Percentiles rank a stretch among this genome's conserved stretches.
These are phyloP conservation scores for Lithophane semibrunnea DNA, from an alignment of 2,888 invertebrate species.

Conservation along the genomic window DNA sequence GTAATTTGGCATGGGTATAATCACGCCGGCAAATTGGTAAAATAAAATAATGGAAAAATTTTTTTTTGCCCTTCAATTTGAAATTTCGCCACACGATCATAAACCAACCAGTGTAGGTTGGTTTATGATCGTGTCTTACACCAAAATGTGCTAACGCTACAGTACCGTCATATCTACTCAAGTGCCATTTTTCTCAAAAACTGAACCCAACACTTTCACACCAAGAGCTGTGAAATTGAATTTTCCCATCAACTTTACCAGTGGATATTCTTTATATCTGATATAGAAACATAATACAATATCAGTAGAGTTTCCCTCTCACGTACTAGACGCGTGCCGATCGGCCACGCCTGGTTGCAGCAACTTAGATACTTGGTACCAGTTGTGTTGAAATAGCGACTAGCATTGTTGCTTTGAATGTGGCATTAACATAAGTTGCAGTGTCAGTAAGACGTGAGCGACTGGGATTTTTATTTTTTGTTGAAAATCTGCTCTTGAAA, in stretches of 20 bases:
- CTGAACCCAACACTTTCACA: slow-evolving; percentile 16
- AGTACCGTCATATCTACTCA: background rate
- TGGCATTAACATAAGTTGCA: slow-evolving; percentile 16
- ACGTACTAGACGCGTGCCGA: slow-evolving; percentile 81
- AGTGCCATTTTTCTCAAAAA: slow-evolving; percentile 1
- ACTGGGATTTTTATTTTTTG: background rate
- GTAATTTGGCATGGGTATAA: too few relatives aligned
- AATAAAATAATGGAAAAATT: too few relatives aligned
- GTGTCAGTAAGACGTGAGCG: background rate
- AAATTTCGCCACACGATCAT: too few relatives aligned
- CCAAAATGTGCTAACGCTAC: background rate
- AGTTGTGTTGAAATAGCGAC: slow-evolving; percentile 34
- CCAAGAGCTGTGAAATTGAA: slow-evolving; percentile 45
- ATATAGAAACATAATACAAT: slow-evolving; percentile 75
- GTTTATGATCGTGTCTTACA: too few relatives aligned
- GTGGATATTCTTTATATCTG: slow-evolving; percentile 68
- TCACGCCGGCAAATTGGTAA: too few relatives aligned
- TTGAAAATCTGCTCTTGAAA: background rate
- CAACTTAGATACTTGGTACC: slow-evolving; percentile 52
- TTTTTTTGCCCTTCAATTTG: too few relatives aligned
- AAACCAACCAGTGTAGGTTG: too few relatives aligned
- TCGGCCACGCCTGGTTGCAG: slow-evolving; percentile 70
- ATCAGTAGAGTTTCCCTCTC: slow-evolving; percentile 73
- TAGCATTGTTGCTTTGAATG: slow-evolving; percentile 9
- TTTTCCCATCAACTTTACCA: slow-evolving; percentile 44